Evolutionary conservation across 2,113 vertebrate genomes (phyloP).

Genomic region (Trichechus manatus): DNA sequence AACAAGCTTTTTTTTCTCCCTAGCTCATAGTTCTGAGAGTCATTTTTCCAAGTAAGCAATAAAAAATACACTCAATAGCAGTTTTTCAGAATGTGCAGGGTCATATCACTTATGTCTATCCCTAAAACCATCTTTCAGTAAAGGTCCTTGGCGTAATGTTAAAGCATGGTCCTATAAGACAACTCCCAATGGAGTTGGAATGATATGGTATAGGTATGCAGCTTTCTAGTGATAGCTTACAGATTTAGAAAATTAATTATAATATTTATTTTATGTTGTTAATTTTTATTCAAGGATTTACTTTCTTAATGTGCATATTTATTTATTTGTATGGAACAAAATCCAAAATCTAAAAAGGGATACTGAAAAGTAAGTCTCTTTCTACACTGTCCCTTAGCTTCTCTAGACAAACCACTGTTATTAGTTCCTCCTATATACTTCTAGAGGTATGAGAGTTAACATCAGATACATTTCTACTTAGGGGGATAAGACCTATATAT

Average conservation of each 20-base stretch:
- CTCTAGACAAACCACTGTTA: not conserved
- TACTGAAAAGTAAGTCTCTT: not conserved
- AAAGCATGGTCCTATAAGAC: not conserved
- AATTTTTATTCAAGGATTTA: not conserved
- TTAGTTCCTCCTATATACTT: not conserved
- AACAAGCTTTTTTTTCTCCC: not conserved
- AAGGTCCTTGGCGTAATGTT: not conserved
- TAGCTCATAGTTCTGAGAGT: not conserved
- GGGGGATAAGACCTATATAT: not conserved
- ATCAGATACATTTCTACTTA: not conserved
- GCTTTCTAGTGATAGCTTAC: not conserved
- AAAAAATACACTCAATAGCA: not conserved
- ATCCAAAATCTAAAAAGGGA: not conserved
- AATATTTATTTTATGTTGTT: not conserved
- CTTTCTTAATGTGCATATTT: not conserved
- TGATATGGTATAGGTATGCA: not conserved
- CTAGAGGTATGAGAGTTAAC: not conserved
- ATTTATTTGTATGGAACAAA: not conserved
- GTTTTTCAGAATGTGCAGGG: not conserved
- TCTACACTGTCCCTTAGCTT: not conserved
- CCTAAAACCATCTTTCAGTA: not conserved
- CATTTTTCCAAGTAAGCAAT: slow-evolving; percentile 20
- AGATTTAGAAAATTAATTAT: not conserved
- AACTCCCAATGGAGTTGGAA: not conserved
- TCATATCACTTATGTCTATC: not conserved